Evolutionary conservation across 2,113 vertebrate genomes (phyloP), one percentile per base, ranked within the genome.

Genomic region (Atlantisia rogersi): DNA sequence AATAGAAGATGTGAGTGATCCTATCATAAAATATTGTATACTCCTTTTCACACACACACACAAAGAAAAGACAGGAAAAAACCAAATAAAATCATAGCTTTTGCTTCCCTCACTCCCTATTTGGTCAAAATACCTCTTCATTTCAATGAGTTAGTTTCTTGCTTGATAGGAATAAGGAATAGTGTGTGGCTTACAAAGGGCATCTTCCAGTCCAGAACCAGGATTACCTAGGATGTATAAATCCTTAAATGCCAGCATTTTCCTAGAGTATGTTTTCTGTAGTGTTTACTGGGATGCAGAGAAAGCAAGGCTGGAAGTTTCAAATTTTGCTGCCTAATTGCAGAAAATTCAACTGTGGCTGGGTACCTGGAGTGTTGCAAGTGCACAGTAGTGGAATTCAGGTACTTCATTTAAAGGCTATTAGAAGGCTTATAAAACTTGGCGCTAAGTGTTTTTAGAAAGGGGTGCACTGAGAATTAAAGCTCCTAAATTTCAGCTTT

Each of bases 381-480:
- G 44, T 37, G 22, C 16, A 6, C 20, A 29, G 40, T 42, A 52
- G 60, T 24, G 32, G 42, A 79, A 82, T 29, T 75, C 42, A 56
- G 81, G 46, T 12, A 56, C 8, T 90, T 88, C 39, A 86, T 52
- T 94, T 90, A 60, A 88, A 88, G 37, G 19, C 15, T 52, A 4
- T 85, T 89, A 93, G 85, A 62, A 90, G 28, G 46, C 35, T 90
- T 88, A n/a, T 58, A 67, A 80, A 92, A 77, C 25, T 53, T 68
- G 40, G 25, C 40, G 20, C 12, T 70, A 32, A 76, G 44, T 82
- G 63, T 92, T 48, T 82, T 65, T 52, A 29, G 39, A 53, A 92
- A 32, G 32, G 32, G 52, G 70, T 74, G 16, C 14, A 14, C 20
- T 60, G 85, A 79, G 85, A 88, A 88, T 83, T 73, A 81, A 71